These are phyloP conservation scores for Prionace glauca DNA, from an alignment of 2,797 vertebrate genomes.

Conservation along the genomic window DNA sequence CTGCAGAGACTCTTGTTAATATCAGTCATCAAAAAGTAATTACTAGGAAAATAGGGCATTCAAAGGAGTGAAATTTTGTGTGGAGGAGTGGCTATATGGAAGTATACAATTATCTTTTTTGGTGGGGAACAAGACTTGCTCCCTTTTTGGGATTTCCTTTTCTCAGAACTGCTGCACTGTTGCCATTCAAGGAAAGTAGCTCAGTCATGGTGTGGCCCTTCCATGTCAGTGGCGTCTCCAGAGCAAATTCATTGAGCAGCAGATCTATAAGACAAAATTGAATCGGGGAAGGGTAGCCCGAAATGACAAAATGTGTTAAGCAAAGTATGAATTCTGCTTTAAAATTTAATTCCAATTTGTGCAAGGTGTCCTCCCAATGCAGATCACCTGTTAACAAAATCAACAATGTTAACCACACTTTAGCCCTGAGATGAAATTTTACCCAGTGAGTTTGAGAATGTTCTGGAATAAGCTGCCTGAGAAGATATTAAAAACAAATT, in stretches of 20 bases:
- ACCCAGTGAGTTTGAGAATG: neutral
- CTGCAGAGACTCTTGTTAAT: neutral
- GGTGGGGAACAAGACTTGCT: neutral
- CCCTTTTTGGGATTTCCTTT: neutral
- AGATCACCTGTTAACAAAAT: neutral
- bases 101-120: neutral
- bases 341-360: neutral
- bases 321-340: neutral
- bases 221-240: neutral
- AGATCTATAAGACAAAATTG: neutral
- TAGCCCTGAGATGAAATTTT: neutral
- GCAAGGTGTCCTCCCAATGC: neutral
- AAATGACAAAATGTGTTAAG: neutral
- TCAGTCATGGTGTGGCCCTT: neutral
- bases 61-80: neutral
- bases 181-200: neutral
- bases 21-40: neutral
- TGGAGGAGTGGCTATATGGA: neutral
- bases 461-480: neutral
- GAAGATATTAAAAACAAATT: neutral
- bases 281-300: neutral
- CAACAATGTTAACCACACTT: neutral
- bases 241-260: neutral
- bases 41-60: neutral
- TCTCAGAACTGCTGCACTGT: neutral